A percentile compares a stretch with the other conserved stretches of the same genome.
Evolutionary conservation across 2,113 vertebrate species (phyloP).

Genomic region (Zosterops lateralis): DNA sequence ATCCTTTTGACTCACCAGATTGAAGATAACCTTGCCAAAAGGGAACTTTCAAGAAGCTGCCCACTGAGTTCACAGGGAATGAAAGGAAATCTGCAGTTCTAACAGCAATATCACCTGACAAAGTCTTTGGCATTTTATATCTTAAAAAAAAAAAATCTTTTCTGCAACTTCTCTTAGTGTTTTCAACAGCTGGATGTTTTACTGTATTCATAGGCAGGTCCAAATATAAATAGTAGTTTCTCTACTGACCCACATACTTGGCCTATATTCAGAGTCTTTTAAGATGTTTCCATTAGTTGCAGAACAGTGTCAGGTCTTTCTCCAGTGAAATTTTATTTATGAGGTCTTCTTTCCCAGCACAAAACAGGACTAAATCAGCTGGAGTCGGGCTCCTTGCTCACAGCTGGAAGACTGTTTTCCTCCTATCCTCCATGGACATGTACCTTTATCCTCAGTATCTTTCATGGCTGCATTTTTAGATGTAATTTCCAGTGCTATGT

Average conservation of each 20-base stretch:
- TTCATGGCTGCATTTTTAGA: not conserved
- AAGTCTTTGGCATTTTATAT: not conserved
- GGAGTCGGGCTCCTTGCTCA: not conserved
- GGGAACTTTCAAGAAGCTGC: not conserved
- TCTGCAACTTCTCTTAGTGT: not conserved
- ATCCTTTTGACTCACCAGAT: not conserved
- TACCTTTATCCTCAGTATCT: not conserved
- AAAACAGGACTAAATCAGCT: not conserved
- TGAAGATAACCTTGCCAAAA: not conserved
- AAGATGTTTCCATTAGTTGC: conserved; percentile 36
- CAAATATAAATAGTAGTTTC: conserved; percentile 42
- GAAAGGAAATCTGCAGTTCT: not conserved
- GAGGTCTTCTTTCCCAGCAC: conserved; percentile 29
- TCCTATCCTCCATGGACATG: not conserved
- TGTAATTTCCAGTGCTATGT: not conserved
- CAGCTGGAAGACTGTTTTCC: not conserved
- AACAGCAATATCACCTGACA: conserved; percentile 13
- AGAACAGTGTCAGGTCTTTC: conserved; percentile 29
- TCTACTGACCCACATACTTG: conserved; percentile 60
- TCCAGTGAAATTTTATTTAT: conserved; percentile 42
- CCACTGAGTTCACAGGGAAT: not conserved
- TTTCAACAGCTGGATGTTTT: conserved; percentile 52
- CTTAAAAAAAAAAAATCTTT: not conserved
- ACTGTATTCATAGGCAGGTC: conserved; percentile 8
- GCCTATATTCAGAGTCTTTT: conserved; percentile 42